Base-by-base conservation (phyloP, 2,888 invertebrate genomes). In the Eueremaeus valkanovi region DNA sequence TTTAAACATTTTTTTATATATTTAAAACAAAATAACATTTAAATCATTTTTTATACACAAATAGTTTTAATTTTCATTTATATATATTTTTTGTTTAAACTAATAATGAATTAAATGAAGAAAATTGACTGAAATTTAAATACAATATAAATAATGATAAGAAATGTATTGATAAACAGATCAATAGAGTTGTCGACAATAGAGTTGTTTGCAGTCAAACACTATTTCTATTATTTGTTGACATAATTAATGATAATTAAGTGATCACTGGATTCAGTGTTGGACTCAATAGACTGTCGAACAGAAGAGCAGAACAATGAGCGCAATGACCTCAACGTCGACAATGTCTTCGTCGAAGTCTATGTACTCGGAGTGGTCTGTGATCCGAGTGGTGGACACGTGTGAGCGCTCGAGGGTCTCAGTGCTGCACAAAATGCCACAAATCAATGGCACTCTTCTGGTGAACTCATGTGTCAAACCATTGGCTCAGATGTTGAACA, bases 401-500 rank as follows among this genome's bases (percentile, higher is more conserved):
- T 81, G 81, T 77, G 83, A 84, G 78, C 81, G 82, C 45, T 82
- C 81, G 33, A 82, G 83, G 77, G 80, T 81, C 77, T 84, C 84
- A 78, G 93, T 94, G 40, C 85, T 94, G 73, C 90, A 90, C 74
- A 91, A 90, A 78, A 91, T 93, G 81, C 88, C 89, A 0, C 83
- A 86, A 33, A 84, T 85, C 49, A 90, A 91, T 5, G 92, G 93
- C 18, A 88, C 89, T 79, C 92, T 92, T 81, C 92, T 94, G 9
- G 92, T 92, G 18, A 84, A 90, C 42, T 89, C 90, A 1, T 89
- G 93, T 18, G 92, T 93, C 55, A 88, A 89, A 80, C 90, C 91
- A 81, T 86, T 97, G 8, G 88, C 90, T 5, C 85, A 87, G 40
- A 89, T 88, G 82, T 85, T 90, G 72, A 89, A 89, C 1, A 87